phyloP scores from a whole-genome alignment of 1,140 invertebrate species.

The Eupristina koningsbergeri region DNA sequence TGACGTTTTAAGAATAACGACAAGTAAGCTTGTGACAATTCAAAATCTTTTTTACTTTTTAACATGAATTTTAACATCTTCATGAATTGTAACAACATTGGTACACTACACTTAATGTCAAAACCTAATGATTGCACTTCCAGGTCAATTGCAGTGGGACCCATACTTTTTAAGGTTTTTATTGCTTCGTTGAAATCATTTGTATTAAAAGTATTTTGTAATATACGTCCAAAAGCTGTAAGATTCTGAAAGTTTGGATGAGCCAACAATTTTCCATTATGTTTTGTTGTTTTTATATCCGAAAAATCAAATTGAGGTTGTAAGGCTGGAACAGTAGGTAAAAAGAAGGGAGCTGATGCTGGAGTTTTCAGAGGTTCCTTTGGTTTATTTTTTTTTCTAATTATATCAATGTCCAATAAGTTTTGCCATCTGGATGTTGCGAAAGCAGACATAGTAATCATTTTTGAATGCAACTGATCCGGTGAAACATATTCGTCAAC shows the following conservation, averaged over 20 bases:
- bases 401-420: slow-evolving; percentile 90
- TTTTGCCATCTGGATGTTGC: slow-evolving; percentile 94
- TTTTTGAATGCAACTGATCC: slow-evolving; percentile 84
- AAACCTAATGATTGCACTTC: slow-evolving; percentile 89
- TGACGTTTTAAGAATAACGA: slow-evolving; percentile 92
- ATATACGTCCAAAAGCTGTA: slow-evolving; percentile 78
- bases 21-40: slow-evolving; percentile 94
- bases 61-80: slow-evolving; percentile 83
- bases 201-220: slow-evolving; percentile 69
- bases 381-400: slow-evolving; percentile 94
- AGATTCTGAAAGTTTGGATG: slow-evolving; percentile 77
- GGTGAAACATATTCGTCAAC: slow-evolving; percentile 82
- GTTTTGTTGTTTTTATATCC: slow-evolving; percentile 66
- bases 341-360: slow-evolving; percentile 94
- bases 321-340: slow-evolving; percentile 90
- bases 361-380: slow-evolving; percentile 85
- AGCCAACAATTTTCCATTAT: slow-evolving; percentile 73
- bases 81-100: slow-evolving; percentile 86
- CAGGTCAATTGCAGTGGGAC: slow-evolving; percentile 90
- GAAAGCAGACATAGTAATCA: slow-evolving; percentile 90
- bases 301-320: slow-evolving; percentile 86
- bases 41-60: slow-evolving; percentile 87
- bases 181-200: slow-evolving; percentile 77
- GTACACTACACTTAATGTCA: slow-evolving; percentile 79
- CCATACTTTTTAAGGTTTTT: slow-evolving; percentile 84